Base-by-base conservation (phyloP, 2,888 invertebrate species). In the Eupsilia transversa region DNA sequence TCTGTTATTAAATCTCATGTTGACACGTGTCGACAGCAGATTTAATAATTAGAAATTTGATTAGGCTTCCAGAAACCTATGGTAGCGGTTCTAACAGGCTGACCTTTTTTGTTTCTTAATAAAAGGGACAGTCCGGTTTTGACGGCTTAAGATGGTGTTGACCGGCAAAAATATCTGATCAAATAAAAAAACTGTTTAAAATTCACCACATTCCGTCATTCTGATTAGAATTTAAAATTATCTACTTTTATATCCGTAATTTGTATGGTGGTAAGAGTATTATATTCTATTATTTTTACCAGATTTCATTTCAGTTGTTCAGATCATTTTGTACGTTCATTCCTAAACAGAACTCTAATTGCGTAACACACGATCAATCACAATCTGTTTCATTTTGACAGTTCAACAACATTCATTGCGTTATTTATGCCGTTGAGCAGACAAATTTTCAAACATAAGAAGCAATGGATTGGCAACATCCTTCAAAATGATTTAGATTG, bases 41-140 rank as follows among this genome's bases (percentile, higher is more conserved):
- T 79, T 57, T 77, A 63, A 27, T 17, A n/a, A 52, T 76, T 38
- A 20, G 30, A 30, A 27, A 30, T 5, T n/a, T 59, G 14, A 38
- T 49, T 35, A 68, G 33, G 3, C 12, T 49, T 68, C 12, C 41
- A 33, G 33, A 49, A 68, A 56, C 46, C 20, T 9, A 77, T 12
- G 77, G 64, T 63, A 66, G n/a, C 75, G 20, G 43, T 49, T n/a
- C 7, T 14, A 38, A 4, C 33, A 41, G 27, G 4, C 10, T 57
- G 5, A 14, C 14, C 23, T 33, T 46, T 46, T 67, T 57, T 49
- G 17, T 35, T 57, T 10, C 5, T 9, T 41, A 30, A 38, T 46
- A 74, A 57, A 65, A 49, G 57, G 38, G 20, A 33, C 38, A 33
- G 14, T 23, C n/a, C 3, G 17, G 9, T 49, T 30, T 30, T 3